These are phyloP conservation scores for Grammomys surdaster DNA, from an alignment of 2,113 vertebrate species.

Conservation along the genomic window DNA sequence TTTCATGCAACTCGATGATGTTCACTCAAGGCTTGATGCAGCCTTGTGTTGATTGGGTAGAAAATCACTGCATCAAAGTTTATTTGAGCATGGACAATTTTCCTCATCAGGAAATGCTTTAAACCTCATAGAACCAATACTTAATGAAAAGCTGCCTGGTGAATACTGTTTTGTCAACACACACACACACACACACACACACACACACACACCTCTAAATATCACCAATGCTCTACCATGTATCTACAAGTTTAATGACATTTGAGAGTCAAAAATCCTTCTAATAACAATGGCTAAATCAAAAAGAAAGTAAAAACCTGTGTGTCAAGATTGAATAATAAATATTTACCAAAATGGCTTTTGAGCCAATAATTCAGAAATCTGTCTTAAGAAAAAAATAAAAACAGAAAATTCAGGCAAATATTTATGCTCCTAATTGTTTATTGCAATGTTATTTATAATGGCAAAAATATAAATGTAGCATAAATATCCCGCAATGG, in stretches of 20 bases:
- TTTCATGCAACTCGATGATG: background rate
- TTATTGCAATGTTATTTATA: constrained; percentile 58
- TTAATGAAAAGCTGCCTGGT: background rate
- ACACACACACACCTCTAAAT: background rate
- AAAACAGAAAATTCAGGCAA: constrained; percentile 43
- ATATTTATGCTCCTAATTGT: constrained; percentile 56
- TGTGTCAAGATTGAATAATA: constrained; percentile 52
- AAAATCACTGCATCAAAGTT: background rate
- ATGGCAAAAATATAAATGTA: background rate
- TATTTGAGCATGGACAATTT: background rate
- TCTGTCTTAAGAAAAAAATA: constrained; percentile 37
- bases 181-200: background rate
- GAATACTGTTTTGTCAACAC: background rate
- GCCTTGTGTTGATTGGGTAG: background rate
- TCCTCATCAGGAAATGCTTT: background rate
- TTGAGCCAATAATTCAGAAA: constrained; percentile 57
- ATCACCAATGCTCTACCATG: background rate
- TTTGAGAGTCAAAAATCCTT: constrained; percentile 36
- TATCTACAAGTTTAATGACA: constrained; percentile 7
- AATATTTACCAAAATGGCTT: constrained; percentile 57
- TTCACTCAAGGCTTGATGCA: background rate
- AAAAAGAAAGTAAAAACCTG: constrained; percentile 56
- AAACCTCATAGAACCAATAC: background rate
- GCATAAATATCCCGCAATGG: constrained; percentile 56
- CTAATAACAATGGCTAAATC: constrained; percentile 56